Evolutionary conservation across 2,113 vertebrate genomes (phyloP), one percentile per base, ranked within the genome.

Genomic region (Salvelinus fontinalis): DNA sequence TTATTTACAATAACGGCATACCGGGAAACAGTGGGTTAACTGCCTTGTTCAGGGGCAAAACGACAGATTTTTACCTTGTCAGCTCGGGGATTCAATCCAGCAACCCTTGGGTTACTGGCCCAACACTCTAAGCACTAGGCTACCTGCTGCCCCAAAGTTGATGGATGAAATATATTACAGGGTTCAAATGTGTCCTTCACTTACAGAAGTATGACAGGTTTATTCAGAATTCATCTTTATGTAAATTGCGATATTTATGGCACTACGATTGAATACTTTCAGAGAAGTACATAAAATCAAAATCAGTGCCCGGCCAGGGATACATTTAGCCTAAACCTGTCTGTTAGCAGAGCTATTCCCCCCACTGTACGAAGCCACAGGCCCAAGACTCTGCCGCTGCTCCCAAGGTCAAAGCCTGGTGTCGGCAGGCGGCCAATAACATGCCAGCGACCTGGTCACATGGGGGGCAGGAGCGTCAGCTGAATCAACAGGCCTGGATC

Each of bases 401-500:
- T 54, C 81, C 79, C 89, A 92, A 92, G 91, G 91, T 92, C 89
- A 90, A 88, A 87, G 44, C 81, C 20, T 60, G 72, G 67, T 24
- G 14, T 72, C 39, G 60, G 82, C 75, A 74, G 57, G 81, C 54
- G 74, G 78, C 83, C 84, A 84, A 79, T 26, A n/a, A 67, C 82
- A 88, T 82, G 83, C 71, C 84, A 81, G 83, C 83, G 70, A 70
- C 72, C 70, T 78, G 80, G 84, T 86, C 84, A 87, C 82, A 85
- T 77, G 82, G 82, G 75, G 71, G 26, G 49, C 54, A 26, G 22
- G 62, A 65, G 71, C 26, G 78, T 79, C 90, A 93, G 89, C 91
- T 93, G 92, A 89, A 89, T 89, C 88, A 93, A 91, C 91, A 93
- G 66, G 64, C 67, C 51, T 78, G 88, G 91, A 92, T 92, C 89